Evolutionary conservation across 1,140 invertebrate genomes (phyloP), one percentile per base, ranked within the genome.

Genomic region (Aporrectodea caliginosa): DNA sequence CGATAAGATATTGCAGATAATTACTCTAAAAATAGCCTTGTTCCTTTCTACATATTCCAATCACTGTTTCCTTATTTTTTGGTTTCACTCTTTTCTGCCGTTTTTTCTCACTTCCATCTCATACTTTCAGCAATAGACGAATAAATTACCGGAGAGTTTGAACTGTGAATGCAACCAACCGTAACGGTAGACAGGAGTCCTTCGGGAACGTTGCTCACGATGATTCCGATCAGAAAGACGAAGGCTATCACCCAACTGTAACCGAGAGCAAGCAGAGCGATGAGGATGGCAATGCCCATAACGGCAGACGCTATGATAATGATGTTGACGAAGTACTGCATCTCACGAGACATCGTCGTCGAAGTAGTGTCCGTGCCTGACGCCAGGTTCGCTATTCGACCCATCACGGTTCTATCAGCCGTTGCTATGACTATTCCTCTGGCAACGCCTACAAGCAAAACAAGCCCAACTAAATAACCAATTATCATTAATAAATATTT

Each of bases 231-330:
- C 83, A 98, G 91, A 91, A 99, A 98, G 88, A 99, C 97, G 79
- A 98, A 95, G 87, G 96, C 96, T 89, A 98, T 96, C 77, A 99
- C 90, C 96, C 96, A 98, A 88, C 96, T 94, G 89, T 99, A 99
- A 83, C 95, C 95, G 78, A 99, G 91, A 85, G 97, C 94, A 88
- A 99, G 95, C 81, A 96, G 95, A 86, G 98, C 97, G 69, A 98
- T 84, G 91, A 99, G 99, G 91, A 99, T 98, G 32, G 95, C 94
- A 14, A 99, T 93, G 84, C 97, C 97, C 74, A 99, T 92, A 90
- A 98, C 98, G 34, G 99, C 96, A 85, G 97, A 98, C 1, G 99
- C 96, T 82, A 95, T 95, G 35, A 58, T 78, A 87, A 99, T 99
- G 82, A 99, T 90, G 87, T 98, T 96, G 88, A 99, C 99, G 91